Conservation (phyloP, 2,888 invertebrate genomes). For the Mythimna loreyi region DNA sequence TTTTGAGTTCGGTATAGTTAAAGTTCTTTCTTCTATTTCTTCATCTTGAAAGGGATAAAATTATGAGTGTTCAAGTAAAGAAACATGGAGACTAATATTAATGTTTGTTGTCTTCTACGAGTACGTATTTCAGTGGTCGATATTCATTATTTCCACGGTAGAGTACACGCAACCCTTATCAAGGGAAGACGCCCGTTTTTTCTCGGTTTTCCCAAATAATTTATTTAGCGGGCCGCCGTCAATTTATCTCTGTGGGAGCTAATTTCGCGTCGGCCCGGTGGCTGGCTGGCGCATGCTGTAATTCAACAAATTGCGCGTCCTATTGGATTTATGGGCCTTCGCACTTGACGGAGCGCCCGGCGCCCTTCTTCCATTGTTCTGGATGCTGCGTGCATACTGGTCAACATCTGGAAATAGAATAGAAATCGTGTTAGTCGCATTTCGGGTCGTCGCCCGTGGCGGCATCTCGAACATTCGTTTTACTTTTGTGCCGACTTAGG, state of each 20-base stretch:
- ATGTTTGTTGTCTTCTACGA: constrained; percentile 55
- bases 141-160: constrained; percentile 87
- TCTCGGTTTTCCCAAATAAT: constrained; percentile 91
- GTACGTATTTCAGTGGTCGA: constrained; percentile 75
- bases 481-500: constrained; percentile 56
- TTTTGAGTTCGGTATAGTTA: constrained; percentile 28
- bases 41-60: background rate
- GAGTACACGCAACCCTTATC: constrained; percentile 89
- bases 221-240: constrained; percentile 90
- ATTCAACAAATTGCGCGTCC: constrained; percentile 91
- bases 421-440: constrained; percentile 64
- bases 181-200: constrained; percentile 90
- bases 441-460: constrained; percentile 61
- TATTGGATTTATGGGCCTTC: constrained; percentile 87
- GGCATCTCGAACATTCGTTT: constrained; percentile 51
- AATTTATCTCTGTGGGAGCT: constrained; percentile 91
- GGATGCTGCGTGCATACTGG: constrained; percentile 78
- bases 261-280: constrained; percentile 90
- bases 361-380: constrained; percentile 88
- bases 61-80: background rate
- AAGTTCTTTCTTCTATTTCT: background rate
- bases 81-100: constrained; percentile 16
- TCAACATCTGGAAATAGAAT: constrained; percentile 73
- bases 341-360: constrained; percentile 87
- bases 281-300: constrained; percentile 90